These are phyloP conservation scores for Harmothoe impar DNA, from an alignment of 2,888 invertebrate genomes.

Conservation along the genomic window DNA sequence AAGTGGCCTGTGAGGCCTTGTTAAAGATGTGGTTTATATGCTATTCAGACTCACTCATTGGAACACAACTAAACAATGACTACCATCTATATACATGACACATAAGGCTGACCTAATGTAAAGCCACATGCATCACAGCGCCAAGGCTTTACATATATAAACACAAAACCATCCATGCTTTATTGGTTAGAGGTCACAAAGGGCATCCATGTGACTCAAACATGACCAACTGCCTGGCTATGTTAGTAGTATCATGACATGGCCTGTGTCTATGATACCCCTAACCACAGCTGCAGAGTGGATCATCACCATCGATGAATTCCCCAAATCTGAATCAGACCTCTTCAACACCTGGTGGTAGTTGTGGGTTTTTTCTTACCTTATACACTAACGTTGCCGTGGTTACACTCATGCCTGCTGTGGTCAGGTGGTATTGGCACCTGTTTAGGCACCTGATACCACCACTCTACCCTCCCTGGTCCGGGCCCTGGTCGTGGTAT, in stretches of 20 bases:
- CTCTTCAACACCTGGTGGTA: neutral
- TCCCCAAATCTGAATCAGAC: neutral
- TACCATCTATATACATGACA: no score
- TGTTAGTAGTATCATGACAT: neutral
- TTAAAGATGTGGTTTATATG: no score
- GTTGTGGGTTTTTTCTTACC: neutral
- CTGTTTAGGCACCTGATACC: neutral
- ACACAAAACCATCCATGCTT: neutral
- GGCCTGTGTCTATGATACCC: neutral
- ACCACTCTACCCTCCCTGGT: neutral
- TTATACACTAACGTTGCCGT: neutral
- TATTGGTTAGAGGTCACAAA: neutral
- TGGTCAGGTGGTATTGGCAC: constrained; percentile 14
- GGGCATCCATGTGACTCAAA: neutral
- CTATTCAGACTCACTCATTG: no score
- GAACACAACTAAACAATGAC: no score
- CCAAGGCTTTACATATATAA: no score
- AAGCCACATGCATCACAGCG: no score
- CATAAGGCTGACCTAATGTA: no score
- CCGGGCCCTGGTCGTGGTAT: neutral
- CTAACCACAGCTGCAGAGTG: constrained; percentile 5
- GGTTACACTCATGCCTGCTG: neutral
- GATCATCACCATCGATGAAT: neutral
- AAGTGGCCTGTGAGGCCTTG: no score
- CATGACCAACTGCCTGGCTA: neutral